These are phyloP conservation scores for Torymus auratus DNA, from an alignment of 2,888 invertebrate species.

Conservation along the genomic window DNA sequence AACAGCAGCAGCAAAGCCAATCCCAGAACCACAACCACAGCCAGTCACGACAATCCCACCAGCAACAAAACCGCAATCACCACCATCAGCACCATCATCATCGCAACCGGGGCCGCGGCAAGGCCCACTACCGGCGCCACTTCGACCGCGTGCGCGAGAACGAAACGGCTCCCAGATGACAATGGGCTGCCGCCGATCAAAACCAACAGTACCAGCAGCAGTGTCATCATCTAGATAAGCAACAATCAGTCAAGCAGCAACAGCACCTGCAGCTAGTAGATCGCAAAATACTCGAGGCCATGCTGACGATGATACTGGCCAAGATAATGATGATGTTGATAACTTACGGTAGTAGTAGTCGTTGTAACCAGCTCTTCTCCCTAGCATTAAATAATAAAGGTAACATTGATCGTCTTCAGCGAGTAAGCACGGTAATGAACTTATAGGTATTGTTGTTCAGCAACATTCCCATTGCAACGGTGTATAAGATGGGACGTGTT, in stretches of 20 bases:
- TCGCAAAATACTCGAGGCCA: slow-evolving; percentile 45
- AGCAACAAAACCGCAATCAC: slow-evolving; percentile 66
- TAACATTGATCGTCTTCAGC: slow-evolving; percentile 33
- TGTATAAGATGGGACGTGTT: slow-evolving; percentile 66
- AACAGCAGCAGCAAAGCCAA: slow-evolving; percentile 63
- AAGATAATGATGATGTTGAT: slow-evolving; percentile 19
- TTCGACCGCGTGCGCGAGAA: slow-evolving; percentile 70
- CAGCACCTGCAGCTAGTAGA: slow-evolving; percentile 58
- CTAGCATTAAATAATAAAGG: slow-evolving; percentile 19
- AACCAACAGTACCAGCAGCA: slow-evolving; percentile 25
- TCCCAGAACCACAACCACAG: slow-evolving; percentile 62
- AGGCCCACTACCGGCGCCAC: slow-evolving; percentile 69
- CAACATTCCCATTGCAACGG: slow-evolving; percentile 67
- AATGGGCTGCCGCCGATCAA: slow-evolving; percentile 66
- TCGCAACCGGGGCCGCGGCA: slow-evolving; percentile 69
- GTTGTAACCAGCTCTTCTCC: slow-evolving; percentile 34
- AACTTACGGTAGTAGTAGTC: slow-evolving; percentile 17
- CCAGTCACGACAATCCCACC: slow-evolving; percentile 67
- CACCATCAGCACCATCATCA: slow-evolving; percentile 65
- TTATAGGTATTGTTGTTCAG: slow-evolving; percentile 70
- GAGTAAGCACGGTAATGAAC: slow-evolving; percentile 33
- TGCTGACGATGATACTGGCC: slow-evolving; percentile 13
- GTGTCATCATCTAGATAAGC: slow-evolving; percentile 42
- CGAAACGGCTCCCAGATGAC: slow-evolving; percentile 74
- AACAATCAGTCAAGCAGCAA: slow-evolving; percentile 57